Conservation (phyloP, 1,140 invertebrate genomes). For the Scaptomyza hsui region DNA sequence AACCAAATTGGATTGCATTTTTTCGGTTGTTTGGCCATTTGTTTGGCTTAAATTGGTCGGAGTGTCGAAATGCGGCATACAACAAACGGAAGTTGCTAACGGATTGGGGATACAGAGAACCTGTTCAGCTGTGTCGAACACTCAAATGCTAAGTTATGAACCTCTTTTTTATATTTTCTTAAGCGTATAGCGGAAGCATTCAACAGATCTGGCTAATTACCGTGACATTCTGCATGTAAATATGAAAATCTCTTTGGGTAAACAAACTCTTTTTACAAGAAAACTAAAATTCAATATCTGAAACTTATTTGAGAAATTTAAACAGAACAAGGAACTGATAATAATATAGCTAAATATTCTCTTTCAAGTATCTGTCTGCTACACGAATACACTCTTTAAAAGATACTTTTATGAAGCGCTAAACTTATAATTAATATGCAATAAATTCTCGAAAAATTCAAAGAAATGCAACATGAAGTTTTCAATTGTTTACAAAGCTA, state of each 20-base stretch:
- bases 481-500: constrained; percentile 31
- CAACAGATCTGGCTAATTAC: constrained; percentile 14
- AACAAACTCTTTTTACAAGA: background rate
- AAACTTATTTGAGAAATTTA: background rate
- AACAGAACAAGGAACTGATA: constrained; percentile 7
- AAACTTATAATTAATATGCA: constrained; percentile 30
- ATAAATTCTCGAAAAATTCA: constrained; percentile 8
- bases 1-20: constrained; percentile 31
- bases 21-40: constrained; percentile 65
- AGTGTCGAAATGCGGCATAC: constrained; percentile 51
- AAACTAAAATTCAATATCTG: background rate
- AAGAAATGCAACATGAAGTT: constrained; percentile 14
- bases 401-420: constrained; percentile 13
- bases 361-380: background rate
- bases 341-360: constrained; percentile 17
- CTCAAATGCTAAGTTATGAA: constrained; percentile 35
- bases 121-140: constrained; percentile 31
- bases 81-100: constrained; percentile 67
- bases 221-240: constrained; percentile 12
- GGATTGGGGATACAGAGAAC: constrained; percentile 31
- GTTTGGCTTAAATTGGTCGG: constrained; percentile 65
- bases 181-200: constrained; percentile 14
- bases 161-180: constrained; percentile 24
- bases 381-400: background rate
- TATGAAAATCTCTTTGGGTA: background rate